Evolutionary conservation across 1,140 invertebrate genomes (phyloP).

Genomic region (Magallana ariakensis): DNA sequence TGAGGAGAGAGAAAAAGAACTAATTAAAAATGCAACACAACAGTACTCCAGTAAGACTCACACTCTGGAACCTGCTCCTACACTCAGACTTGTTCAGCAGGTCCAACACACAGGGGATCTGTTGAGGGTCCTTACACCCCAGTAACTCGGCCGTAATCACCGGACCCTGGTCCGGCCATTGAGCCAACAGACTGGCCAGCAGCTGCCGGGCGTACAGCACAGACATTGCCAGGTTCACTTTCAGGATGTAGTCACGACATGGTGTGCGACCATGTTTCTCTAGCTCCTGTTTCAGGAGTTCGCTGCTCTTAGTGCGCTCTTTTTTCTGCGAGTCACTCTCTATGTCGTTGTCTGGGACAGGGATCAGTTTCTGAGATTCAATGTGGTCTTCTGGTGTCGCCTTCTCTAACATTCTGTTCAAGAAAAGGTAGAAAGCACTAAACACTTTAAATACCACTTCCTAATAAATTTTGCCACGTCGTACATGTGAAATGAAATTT

Average conservation of each 20-base stretch:
- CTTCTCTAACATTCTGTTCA: constrained; percentile 65
- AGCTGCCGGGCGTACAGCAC: constrained; percentile 76
- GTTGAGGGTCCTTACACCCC: constrained; percentile 73
- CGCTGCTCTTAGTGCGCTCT: constrained; percentile 72
- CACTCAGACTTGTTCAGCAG: constrained; percentile 75
- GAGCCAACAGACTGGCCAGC: constrained; percentile 73
- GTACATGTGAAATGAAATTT: too few relatives aligned
- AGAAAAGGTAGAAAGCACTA: neutral
- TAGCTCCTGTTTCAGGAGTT: constrained; percentile 75
- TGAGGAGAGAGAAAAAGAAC: too few relatives aligned
- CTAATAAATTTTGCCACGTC: too few relatives aligned
- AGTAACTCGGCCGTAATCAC: constrained; percentile 74
- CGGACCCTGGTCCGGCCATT: constrained; percentile 74
- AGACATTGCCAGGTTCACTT: constrained; percentile 75
- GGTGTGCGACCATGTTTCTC: constrained; percentile 73
- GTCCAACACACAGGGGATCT: constrained; percentile 77
- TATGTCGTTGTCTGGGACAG: constrained; percentile 68
- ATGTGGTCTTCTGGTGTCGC: constrained; percentile 71
- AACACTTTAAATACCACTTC: too few relatives aligned
- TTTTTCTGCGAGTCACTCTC: constrained; percentile 72
- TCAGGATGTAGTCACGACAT: constrained; percentile 71
- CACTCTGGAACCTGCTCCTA: constrained; percentile 72
- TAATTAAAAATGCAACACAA: too few relatives aligned
- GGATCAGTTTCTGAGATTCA: constrained; percentile 71
- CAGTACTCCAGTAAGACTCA: neutral